Conservation (phyloP, 2,888 invertebrate species). For the Cremastinae sp. region DNA sequence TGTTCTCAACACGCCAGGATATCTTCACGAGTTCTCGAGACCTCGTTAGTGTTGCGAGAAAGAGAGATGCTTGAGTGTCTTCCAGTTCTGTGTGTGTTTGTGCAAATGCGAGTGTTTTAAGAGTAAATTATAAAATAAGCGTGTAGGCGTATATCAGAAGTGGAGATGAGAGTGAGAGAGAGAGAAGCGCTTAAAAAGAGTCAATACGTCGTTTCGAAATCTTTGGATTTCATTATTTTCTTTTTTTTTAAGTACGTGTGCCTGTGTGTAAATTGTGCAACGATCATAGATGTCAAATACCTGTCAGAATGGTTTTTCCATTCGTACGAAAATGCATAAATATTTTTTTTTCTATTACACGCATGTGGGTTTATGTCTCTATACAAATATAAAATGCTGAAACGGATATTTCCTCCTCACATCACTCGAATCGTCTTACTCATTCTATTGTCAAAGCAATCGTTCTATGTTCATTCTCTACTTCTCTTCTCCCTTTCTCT, state of each 20-base stretch:
- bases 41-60: constrained; percentile 35
- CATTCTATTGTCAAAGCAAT: not conserved
- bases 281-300: constrained; percentile 37
- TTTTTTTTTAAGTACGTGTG: not conserved
- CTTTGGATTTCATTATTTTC: constrained; percentile 26
- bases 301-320: constrained; percentile 37
- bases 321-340: constrained; percentile 23
- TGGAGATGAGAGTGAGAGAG: constrained; percentile 48
- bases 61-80: constrained; percentile 53
- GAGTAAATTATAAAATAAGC: constrained; percentile 56
- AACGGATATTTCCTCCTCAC: constrained; percentile 31
- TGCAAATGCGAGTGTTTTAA: constrained; percentile 28
- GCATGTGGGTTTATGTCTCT: constrained; percentile 47
- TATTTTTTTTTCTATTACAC: constrained; percentile 30
- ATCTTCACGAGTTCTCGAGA: constrained; percentile 5
- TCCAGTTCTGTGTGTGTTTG: constrained; percentile 46
- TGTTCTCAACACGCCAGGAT: constrained; percentile 16
- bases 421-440: not conserved
- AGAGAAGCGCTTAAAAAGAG: constrained; percentile 52
- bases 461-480: not conserved
- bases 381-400: constrained; percentile 45
- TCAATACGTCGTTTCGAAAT: constrained; percentile 50
- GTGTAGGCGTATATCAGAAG: constrained; percentile 55
- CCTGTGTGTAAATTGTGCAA: constrained; percentile 41
- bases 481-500: not conserved